Base-by-base conservation (phyloP, 2,888 invertebrate genomes). In the Halocaridina rubra region DNA sequence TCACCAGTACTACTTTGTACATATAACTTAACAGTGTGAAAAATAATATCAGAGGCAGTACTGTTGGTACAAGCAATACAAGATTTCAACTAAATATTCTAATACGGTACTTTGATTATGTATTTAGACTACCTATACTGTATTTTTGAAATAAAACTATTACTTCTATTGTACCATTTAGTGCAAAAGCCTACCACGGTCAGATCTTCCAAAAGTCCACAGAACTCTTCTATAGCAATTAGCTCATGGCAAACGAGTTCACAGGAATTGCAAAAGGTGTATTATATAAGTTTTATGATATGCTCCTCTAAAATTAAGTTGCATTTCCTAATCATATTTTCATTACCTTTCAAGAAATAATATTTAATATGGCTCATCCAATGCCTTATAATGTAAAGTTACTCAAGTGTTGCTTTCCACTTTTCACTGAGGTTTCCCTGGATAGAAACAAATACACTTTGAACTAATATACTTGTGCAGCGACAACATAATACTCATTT, bases 391-490 rank as follows among this genome's bases (percentile, higher is more conserved):
- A 69, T 29, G n/a, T 30, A 69, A 27, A 30, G 29, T 29, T 53
- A 53, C 53, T 4, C 53, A 53, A n/a, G n/a, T n/a, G n/a, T n/a
- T n/a, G n/a, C n/a, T n/a, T n/a, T n/a, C n/a, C n/a, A n/a, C 78
- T 61, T 61, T 61, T 72, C 46, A 57, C 61, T 30, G 61, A 71
- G 71, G 77, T 46, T 78, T 78, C 72, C 72, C 78, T 78, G 72
- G 72, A 72, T 57, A 33, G 61, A 84, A 78, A 59, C 72, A 78
- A 71, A 29, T 57, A 72, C 29, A 78, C 39, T 78, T 72, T 78
- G 69, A 59, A 74, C 71, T 84, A 72, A 64, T 59, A 81, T 81
- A 78, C 77, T 84, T 82, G 81, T 82, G 81, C 81, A 77, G 76
- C 77, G 81, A 77, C 71, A 77, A 53, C 24, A 57, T 59, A 53